phyloP scores from a whole-genome alignment of 2,113 vertebrate genomes.

The Tapirus terrestris region DNA sequence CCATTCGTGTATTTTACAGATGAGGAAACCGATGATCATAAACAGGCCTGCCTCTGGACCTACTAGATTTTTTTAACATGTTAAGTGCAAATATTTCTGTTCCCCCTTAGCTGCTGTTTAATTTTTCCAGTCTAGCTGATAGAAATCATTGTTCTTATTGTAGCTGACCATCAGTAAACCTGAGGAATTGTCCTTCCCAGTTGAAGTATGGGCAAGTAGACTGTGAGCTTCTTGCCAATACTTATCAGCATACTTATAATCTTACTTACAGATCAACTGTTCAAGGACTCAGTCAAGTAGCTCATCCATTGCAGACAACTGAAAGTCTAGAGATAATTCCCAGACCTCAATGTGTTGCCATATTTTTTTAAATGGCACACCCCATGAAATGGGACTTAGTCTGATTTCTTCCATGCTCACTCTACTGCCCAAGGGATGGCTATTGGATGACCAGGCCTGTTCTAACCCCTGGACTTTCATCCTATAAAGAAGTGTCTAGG shows the following conservation, averaged over 20 bases:
- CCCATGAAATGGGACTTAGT: neutral
- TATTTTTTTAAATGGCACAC: neutral
- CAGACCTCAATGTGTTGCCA: neutral
- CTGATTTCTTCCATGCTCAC: neutral
- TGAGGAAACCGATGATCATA: conserved; percentile 4
- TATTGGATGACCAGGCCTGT: neutral
- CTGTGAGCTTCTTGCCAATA: conserved; percentile 1
- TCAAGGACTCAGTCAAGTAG: conserved; percentile 68
- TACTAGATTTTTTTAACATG: neutral
- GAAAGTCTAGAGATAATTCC: neutral
- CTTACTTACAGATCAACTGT: neutral
- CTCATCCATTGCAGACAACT: neutral
- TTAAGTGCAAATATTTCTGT: neutral
- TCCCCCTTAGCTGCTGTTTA: neutral
- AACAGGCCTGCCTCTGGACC: neutral
- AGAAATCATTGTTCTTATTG: neutral
- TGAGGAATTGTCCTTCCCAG: neutral
- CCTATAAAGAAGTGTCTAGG: neutral
- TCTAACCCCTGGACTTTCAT: neutral
- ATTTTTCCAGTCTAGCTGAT: neutral
- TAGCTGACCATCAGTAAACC: neutral
- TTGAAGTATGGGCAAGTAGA: conserved; percentile 34
- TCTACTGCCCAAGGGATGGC: neutral
- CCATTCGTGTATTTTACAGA: conserved; percentile 45
- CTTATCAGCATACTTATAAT: neutral